Percentiles rank a stretch among this genome's conserved stretches.
Conservation (phyloP, 1,140 invertebrate species). For the Hyles vespertilio region DNA sequence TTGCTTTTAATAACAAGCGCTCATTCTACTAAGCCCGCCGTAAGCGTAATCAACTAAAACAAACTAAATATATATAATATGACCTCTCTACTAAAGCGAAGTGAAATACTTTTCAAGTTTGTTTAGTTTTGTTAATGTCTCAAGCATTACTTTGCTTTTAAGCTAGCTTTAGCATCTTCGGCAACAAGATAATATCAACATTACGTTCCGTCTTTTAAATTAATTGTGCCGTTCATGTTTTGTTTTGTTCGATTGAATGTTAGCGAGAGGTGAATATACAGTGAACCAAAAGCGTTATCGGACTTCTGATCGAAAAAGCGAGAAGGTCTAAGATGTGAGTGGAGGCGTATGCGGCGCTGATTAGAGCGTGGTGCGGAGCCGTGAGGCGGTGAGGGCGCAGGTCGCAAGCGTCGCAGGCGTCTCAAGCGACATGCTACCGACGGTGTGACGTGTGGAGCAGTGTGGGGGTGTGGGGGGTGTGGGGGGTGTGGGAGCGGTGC, state of each 20-base stretch:
- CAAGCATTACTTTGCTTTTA: constrained; percentile 4
- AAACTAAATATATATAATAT: constrained; percentile 31
- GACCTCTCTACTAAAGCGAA: constrained; percentile 42
- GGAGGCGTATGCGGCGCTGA: constrained; percentile 46
- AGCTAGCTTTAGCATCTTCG: neutral
- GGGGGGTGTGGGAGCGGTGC: constrained; percentile 10
- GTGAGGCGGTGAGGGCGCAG: constrained; percentile 28
- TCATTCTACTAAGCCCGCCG: constrained; percentile 44
- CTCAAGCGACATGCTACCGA: constrained; percentile 14
- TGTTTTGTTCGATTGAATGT: no score
- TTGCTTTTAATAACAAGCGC: constrained; percentile 42
- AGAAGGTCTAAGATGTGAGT: constrained; percentile 11
- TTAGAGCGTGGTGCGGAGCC: constrained; percentile 45
- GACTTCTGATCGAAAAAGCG: constrained; percentile 27
- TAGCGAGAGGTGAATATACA: constrained; percentile 12
- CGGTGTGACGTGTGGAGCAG: constrained; percentile 1
- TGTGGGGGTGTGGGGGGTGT: neutral
- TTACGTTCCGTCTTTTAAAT: neutral
- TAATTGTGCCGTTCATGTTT: no score
- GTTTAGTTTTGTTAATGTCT: constrained; percentile 17
- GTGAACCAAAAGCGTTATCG: constrained; percentile 7
- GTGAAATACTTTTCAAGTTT: constrained; percentile 28
- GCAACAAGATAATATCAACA: neutral
- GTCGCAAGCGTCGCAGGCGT: neutral
- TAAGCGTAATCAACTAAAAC: constrained; percentile 27